Conservation (phyloP, 2,888 invertebrate genomes). For the Ornithoptera alexandrae region DNA sequence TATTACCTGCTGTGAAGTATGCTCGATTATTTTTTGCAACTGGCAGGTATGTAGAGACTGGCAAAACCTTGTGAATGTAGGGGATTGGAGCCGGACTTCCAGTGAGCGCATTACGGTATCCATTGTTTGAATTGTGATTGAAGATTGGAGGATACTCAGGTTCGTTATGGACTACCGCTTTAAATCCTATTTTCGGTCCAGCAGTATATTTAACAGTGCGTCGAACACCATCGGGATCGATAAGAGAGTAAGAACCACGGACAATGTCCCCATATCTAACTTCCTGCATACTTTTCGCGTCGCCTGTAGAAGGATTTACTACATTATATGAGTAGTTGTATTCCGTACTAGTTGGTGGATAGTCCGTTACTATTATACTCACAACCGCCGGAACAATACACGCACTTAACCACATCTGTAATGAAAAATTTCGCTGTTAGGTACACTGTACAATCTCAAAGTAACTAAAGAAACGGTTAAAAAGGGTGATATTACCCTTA, state of each 20-base stretch:
- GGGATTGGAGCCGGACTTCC: conserved; percentile 22
- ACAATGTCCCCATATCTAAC: conserved; percentile 62
- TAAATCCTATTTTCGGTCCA: conserved; percentile 76
- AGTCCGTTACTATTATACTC: conserved; percentile 63
- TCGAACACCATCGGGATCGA: conserved; percentile 71
- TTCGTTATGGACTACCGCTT: conserved; percentile 72
- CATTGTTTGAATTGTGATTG: conserved; percentile 20
- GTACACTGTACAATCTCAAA: not conserved
- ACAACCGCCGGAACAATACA: conserved; percentile 47
- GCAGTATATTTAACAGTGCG: conserved; percentile 72
- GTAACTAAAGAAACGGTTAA: not conserved
- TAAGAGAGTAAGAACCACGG: conserved; percentile 63
- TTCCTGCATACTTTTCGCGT: conserved; percentile 69
- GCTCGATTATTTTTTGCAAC: conserved; percentile 32
- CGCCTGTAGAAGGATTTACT: conserved; percentile 78
- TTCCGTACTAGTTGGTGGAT: conserved; percentile 57
- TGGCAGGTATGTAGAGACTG: conserved; percentile 33
- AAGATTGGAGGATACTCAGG: conserved; percentile 41
- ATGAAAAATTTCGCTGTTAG: conserved; percentile 6
- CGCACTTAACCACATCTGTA: conserved; percentile 40
- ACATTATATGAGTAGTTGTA: conserved; percentile 71
- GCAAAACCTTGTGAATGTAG: conserved; percentile 14
- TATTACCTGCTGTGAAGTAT: conserved; percentile 57
- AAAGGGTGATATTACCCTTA: conserved; percentile 49
- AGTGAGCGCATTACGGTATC: conserved; percentile 16